These are phyloP conservation scores for Litoditis marina DNA, from an alignment of 2,888 invertebrate genomes.

Conservation along the genomic window DNA sequence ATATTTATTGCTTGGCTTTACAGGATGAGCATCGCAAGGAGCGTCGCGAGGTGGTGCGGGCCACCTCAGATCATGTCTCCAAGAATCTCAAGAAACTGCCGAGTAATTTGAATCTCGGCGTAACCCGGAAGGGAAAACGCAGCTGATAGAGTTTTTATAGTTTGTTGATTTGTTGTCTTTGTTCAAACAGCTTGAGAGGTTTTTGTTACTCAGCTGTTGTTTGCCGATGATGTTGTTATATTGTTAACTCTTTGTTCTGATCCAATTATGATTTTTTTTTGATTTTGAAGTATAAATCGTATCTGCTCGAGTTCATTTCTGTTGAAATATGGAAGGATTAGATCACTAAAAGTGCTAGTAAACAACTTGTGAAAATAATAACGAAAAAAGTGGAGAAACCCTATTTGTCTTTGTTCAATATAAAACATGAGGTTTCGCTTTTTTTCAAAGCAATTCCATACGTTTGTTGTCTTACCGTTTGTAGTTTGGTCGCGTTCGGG, in stretches of 20 bases:
- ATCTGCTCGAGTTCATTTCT: too few species aligned
- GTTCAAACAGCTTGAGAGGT: not conserved
- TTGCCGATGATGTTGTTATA: not conserved
- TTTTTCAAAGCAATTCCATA: too few species aligned
- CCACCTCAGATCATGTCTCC: constrained; percentile 29
- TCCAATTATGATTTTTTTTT: not conserved
- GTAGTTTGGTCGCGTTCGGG: too few species aligned
- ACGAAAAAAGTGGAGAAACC: too few species aligned
- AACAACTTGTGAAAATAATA: too few species aligned
- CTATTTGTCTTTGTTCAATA: too few species aligned
- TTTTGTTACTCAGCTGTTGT: not conserved
- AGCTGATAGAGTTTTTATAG: not conserved
- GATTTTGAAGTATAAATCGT: too few species aligned
- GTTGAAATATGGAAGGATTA: too few species aligned
- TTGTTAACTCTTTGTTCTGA: constrained; percentile 9
- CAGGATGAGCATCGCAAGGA: constrained; percentile 31
- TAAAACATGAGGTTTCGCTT: too few species aligned
- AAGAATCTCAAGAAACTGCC: constrained; percentile 40
- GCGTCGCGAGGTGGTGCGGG: constrained; percentile 22
- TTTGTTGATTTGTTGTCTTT: constrained; percentile 9
- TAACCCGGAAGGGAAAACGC: constrained; percentile 11
- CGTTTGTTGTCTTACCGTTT: too few species aligned
- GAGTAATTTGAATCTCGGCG: constrained; percentile 32
- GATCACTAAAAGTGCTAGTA: too few species aligned
- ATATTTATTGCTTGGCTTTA: too few species aligned